phyloP scores from a whole-genome alignment of 2,888 invertebrate species.

The Eupithecia inturbata region DNA sequence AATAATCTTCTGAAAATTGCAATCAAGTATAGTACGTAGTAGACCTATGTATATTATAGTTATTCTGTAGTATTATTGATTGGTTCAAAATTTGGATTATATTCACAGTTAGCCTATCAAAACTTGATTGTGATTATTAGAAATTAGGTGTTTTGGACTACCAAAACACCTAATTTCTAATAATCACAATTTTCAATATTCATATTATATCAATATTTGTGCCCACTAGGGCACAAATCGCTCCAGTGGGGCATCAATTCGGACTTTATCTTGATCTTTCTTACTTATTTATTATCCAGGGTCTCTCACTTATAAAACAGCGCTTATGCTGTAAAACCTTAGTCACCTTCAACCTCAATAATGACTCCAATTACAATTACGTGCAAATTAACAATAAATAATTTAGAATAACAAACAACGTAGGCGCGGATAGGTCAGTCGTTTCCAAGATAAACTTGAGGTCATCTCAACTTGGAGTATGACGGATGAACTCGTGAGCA shows the following conservation, averaged over 20 bases:
- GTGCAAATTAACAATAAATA: constrained; percentile 26
- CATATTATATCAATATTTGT: no score
- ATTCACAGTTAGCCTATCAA: neutral
- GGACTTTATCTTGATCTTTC: neutral
- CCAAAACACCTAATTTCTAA: no score
- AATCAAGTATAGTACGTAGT: no score
- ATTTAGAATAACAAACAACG: constrained; percentile 8
- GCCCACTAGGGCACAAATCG: no score
- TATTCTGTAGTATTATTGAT: no score
- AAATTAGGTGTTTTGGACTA: no score
- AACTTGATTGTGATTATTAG: neutral
- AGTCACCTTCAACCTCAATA: constrained; percentile 8
- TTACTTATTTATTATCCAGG: neutral
- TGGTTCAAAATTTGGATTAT: no score
- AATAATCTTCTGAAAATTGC: no score
- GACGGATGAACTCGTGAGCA: constrained; percentile 53
- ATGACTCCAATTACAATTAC: constrained; percentile 16
- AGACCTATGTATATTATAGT: no score
- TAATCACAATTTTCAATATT: no score
- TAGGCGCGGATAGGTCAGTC: neutral
- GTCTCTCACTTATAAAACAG: neutral
- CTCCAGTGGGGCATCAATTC: neutral
- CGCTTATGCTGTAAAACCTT: neutral
- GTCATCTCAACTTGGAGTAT: constrained; percentile 30
- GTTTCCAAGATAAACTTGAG: constrained; percentile 47